Percentiles rank a stretch among this genome's conserved stretches.
phyloP scores from a whole-genome alignment of 2,797 vertebrate species.

The Aplochiton taeniatus region DNA sequence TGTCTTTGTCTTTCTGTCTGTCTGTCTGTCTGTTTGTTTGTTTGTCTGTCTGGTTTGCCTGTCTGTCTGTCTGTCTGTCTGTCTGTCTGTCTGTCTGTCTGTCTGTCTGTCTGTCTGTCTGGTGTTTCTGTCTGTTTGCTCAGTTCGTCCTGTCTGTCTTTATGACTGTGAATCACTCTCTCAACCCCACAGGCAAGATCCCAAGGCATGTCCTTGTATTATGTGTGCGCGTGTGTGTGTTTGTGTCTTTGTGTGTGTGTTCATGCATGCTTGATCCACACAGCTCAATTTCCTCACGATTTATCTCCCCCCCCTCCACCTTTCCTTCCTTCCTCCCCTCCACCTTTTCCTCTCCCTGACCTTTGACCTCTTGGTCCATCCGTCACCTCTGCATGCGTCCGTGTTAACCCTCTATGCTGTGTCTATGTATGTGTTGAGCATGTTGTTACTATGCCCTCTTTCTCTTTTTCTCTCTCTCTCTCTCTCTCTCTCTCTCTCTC shows the following conservation, averaged over 20 bases:
- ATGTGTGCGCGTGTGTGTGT: slow-evolving; percentile 3
- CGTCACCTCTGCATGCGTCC: too few species aligned
- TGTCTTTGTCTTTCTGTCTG: neutral
- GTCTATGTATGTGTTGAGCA: too few species aligned
- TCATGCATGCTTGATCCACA: slow-evolving; percentile 24
- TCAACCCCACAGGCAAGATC: neutral
- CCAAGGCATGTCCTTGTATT: neutral
- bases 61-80: slow-evolving; percentile 7
- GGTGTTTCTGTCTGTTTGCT: slow-evolving; percentile 1
- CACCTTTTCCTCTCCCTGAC: neutral
- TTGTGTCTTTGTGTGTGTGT: slow-evolving; percentile 12
- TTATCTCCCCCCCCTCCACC: slow-evolving; percentile 20
- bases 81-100: slow-evolving; percentile 11
- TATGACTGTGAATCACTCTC: slow-evolving; percentile 7
- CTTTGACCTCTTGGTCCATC: too few species aligned
- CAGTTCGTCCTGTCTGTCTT: slow-evolving; percentile 28
- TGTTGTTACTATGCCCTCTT: neutral
- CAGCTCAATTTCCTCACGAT: slow-evolving; percentile 41
- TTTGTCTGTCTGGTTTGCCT: neutral
- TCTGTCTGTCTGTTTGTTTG: slow-evolving; percentile 13
- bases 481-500: neutral
- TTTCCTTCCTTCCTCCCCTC: slow-evolving; percentile 7
- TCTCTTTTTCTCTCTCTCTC: neutral
- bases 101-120: slow-evolving; percentile 25
- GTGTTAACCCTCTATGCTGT: too few species aligned